phyloP scores from a whole-genome alignment of 1,140 invertebrate species.

The Brachionus calyciflorus region DNA sequence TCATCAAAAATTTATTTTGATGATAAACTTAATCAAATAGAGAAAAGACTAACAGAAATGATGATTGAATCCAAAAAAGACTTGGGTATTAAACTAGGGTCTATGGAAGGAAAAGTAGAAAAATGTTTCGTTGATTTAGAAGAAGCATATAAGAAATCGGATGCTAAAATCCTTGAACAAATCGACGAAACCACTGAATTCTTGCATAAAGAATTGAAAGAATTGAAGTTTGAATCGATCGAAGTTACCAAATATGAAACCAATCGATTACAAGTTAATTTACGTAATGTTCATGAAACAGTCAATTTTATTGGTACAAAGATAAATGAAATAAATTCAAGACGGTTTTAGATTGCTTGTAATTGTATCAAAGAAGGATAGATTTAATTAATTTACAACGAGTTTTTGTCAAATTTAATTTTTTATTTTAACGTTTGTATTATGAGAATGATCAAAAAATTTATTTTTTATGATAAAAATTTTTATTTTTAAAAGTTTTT shows the following conservation, averaged over 20 bases:
- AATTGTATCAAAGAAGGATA: too few species aligned
- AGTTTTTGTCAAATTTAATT: too few species aligned
- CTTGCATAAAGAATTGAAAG: conserved; percentile 11
- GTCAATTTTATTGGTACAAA: background rate
- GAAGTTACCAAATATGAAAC: conserved; percentile 30
- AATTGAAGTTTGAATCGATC: conserved; percentile 1
- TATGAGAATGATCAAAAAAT: too few species aligned
- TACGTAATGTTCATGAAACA: background rate
- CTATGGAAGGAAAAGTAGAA: background rate
- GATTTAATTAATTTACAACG: too few species aligned
- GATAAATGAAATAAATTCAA: background rate
- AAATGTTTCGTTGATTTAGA: background rate
- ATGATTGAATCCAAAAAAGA: background rate
- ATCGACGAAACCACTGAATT: conserved; percentile 10
- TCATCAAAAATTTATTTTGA: conserved; percentile 30
- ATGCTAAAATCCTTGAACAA: conserved; percentile 5
- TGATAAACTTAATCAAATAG: conserved; percentile 15
- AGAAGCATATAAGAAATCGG: background rate
- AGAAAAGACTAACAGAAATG: background rate
- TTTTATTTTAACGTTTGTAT: too few species aligned
- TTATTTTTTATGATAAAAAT: too few species aligned
- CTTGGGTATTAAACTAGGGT: background rate
- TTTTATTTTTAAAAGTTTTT: too few species aligned
- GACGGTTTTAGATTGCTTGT: background rate
- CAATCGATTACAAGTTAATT: background rate